These are phyloP conservation scores for Acrocephalus arundinaceus DNA, from an alignment of 2,113 vertebrate species.

Conservation along the genomic window DNA sequence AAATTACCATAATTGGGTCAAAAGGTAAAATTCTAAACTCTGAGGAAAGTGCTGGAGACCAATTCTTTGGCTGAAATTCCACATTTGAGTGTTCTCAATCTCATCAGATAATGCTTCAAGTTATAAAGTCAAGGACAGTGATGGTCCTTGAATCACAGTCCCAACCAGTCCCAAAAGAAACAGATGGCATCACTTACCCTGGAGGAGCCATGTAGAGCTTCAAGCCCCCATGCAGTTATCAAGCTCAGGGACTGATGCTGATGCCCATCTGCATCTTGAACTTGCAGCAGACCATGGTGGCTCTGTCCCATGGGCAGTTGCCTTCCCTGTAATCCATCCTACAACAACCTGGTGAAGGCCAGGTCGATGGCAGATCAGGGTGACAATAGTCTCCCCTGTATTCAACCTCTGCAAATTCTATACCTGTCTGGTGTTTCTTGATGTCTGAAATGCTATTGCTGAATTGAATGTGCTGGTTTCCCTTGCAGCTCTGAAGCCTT, in stretches of 20 bases:
- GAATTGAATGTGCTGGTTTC: neutral
- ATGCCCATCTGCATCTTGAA: neutral
- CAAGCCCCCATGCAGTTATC: neutral
- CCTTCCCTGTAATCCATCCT: neutral
- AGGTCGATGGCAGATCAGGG: rapidly evolving
- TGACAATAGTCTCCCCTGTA: neutral
- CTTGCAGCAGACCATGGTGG: neutral
- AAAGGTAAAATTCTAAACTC: neutral
- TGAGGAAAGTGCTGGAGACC: neutral
- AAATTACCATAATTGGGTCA: neutral
- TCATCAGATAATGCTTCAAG: neutral
- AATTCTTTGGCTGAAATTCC: neutral
- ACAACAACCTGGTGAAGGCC: neutral
- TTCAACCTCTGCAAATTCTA: neutral
- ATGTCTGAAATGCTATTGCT: neutral
- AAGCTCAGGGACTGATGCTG: neutral
- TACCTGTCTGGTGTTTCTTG: neutral
- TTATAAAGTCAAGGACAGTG: neutral
- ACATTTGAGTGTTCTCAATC: neutral
- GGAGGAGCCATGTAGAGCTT: neutral
- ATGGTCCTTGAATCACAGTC: neutral
- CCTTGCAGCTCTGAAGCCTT: neutral
- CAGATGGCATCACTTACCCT: neutral
- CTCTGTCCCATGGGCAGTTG: neutral
- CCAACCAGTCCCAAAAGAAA: neutral